Base-by-base conservation (phyloP, 2,797 vertebrate species). In the Pangasius krempfi region DNA sequence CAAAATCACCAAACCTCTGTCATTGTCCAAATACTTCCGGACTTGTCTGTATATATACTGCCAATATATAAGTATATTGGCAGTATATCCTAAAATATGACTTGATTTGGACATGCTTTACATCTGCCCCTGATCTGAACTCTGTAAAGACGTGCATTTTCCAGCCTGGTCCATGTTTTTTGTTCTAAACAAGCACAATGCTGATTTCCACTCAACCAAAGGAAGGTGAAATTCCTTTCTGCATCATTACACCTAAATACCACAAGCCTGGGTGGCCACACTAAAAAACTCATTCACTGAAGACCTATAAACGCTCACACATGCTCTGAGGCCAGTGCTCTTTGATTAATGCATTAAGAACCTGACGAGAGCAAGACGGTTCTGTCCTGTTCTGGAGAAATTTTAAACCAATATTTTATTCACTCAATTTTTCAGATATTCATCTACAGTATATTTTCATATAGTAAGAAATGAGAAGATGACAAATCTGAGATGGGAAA, bases 191-290 rank as follows among this genome's bases (percentile, higher is more conserved):
- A 40, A 40, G 58, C 75, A 87, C 75, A 64, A 87, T 83, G 54
- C 40, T 87, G 85, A 89, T 81, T 75, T 86, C 70, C 84, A 79
- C 40, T 54, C 84, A 73, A 37, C 64, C 75, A 85, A 85, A 85
- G n/a, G 50, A 89, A 87, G 87, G 76, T 89, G 85, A 90, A 86
- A 92, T 92, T 92, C 88, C 89, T 88, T 90, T 92, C 87, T 82
- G 73, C 88, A 89, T 89, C 87, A 87, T 87, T 91, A 81, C 89
- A 89, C 84, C 40, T 22, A 66, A 87, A 86, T 82, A 86, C 87
- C 87, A 54, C 18, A 27, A 88, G 79, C 33, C 76, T 90, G 89
- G 89, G 91, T 89, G 91, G 88, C 75, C 87, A 73, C 73, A 86
- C 76, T 87, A 37, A 72, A 89, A 87, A 33, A 54, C 85, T 56